Evolutionary conservation across 2,113 vertebrate species (phyloP), one percentile per base, ranked within the genome.

Genomic region (Electrona antarctica): DNA sequence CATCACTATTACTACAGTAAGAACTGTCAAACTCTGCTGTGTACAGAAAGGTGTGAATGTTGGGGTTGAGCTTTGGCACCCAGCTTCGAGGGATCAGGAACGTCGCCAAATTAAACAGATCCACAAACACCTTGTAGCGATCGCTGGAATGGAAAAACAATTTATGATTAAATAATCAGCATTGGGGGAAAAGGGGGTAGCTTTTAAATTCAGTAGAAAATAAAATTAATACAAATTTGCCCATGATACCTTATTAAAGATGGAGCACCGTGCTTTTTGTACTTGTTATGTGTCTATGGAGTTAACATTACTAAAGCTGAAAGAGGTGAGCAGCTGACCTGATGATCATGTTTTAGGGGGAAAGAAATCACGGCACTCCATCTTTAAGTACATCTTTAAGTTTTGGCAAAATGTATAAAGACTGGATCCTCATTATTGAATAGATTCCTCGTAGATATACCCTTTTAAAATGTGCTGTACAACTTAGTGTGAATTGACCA

Each of bases 101-200:
- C 0, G 94, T 97, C 45, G 98, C 96, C 86, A 99, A 93, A 85
- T 99, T 99, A 92, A 99, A 99, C 75, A 99, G 92, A 79, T 99
- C 98, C 87, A 98, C 96, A 66, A 99, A 99, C 8, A 99, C 97
- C 77, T 99, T 99, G 90, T 99, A 99, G 70, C 97, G 96, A 87
- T 99, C 98, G 79, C 98, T 99, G 88, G 41, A 72, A 12, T 54
- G 49, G 71, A 14, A 73, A 7, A 62, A 61, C 7, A 3, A 41
- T 41, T 41, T 41, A 6, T 41, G 33, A 41, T 41, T 21, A 21
- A 6, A 41, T 41, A 41, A 41, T 41, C 33, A 41, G 33, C 33
- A 41, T 41, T 41, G 33, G 33, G 0, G 48, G 15, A 7, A 11
- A 13, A 7, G 29, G 6, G 12, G 11, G 13, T 4, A 14, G 11